These are phyloP conservation scores for Ara ararauna DNA, from an alignment of 2,797 vertebrate genomes.

Conservation along the genomic window DNA sequence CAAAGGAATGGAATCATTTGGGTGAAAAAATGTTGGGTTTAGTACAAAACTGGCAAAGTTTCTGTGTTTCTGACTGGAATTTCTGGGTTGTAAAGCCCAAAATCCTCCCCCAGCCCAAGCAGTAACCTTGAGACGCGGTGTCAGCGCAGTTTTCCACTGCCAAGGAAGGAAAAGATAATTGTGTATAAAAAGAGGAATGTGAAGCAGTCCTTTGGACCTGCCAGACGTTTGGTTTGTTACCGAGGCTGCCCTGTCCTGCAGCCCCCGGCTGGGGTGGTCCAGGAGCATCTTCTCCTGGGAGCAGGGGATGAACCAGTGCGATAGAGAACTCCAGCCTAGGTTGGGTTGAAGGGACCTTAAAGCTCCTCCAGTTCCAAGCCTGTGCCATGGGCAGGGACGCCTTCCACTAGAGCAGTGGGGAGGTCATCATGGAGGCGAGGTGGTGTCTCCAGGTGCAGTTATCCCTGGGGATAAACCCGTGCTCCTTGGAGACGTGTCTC, in stretches of 20 bases:
- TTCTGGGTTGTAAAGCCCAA: constrained; percentile 51
- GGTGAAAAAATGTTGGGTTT: background rate
- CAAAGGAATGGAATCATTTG: background rate
- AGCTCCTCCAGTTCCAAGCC: background rate
- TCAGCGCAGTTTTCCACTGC: constrained; percentile 2
- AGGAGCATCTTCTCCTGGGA: background rate
- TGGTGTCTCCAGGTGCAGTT: background rate
- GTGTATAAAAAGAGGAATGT: background rate
- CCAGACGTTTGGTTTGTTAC: background rate
- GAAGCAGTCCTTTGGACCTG: background rate
- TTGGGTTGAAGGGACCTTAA: background rate
- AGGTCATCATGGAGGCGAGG: background rate
- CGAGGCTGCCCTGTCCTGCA: accelerated
- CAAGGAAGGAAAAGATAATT: background rate
- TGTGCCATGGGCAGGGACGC: background rate
- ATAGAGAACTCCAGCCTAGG: background rate
- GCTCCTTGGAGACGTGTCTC: background rate
- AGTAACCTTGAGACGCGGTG: background rate
- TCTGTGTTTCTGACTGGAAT: constrained; percentile 34
- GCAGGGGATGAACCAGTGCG: background rate
- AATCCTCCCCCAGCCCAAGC: constrained; percentile 22
- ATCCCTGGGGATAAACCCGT: background rate
- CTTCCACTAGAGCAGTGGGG: background rate
- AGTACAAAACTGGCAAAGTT: background rate
- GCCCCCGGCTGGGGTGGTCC: accelerated